Evolutionary conservation across 1,140 invertebrate genomes (phyloP), one percentile per base, ranked within the genome.

Genomic region (Drosophila paulistorum): DNA sequence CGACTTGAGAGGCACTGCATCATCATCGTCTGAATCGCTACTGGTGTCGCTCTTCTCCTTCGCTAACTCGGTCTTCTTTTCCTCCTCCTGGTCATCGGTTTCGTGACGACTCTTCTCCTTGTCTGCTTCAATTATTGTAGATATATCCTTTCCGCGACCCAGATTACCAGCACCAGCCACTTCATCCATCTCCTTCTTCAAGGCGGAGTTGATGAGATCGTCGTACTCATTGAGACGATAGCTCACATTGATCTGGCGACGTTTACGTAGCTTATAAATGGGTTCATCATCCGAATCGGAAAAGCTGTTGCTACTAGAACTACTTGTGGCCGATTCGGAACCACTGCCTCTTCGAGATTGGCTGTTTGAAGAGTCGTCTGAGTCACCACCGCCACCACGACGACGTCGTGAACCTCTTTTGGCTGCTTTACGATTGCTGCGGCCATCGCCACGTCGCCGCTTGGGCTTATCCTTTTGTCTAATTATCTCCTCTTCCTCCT

Each of bases 211-310:
- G 55, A 99, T 99, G 79, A 99, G 94, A 14, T 98, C 96, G 92
- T 99, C 98, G 92, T 97, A 99, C 90, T 98, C 97, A 87, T 97
- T 97, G 75, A 98, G 96, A 61, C 95, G 94, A 81, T 98, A 97
- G 77, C 95, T 98, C 54, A 97, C 95, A 20, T 96, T 95, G 57
- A 95, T 93, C 81, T 95, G 94, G 11, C 95, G 93, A 17, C 97
- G 93, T 83, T 96, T 95, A 7, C 96, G 93, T 73, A 97, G 92
- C 76, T 97, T 95, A 93, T 97, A 97, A 66, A 97, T 96, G 1
- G 96, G 96, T 74, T 96, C 96, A 77, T 95, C 93, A 6, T 94
- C 94, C 35, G 93, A 94, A 65, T 94, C 94, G 0, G 94, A 93
- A 61, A 93, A 94, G 71, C 93, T 93, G 60, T 93, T 94, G 74